Conservation (phyloP, 2,113 vertebrate genomes). For the Neodontobutis hainanensis region DNA sequence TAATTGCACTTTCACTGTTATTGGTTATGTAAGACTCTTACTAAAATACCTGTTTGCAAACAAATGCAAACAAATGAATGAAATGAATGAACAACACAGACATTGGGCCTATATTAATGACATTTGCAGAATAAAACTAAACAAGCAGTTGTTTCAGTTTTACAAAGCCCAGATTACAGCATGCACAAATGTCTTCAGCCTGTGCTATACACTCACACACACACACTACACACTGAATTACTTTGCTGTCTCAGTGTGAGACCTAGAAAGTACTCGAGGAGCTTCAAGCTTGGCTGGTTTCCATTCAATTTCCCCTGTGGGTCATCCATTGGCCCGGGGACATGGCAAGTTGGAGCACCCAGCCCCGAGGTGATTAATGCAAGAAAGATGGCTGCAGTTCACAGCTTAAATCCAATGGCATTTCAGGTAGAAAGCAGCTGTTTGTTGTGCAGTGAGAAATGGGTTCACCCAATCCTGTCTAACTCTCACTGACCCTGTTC, state of each 20-base stretch:
- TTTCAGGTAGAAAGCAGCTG: constrained; percentile 69
- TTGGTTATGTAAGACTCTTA: no score
- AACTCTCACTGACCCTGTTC: constrained; percentile 1
- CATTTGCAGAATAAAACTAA: constrained; percentile 8
- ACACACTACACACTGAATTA: constrained; percentile 43
- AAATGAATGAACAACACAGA: background rate
- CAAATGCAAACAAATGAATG: constrained; percentile 1
- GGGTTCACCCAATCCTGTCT: constrained; percentile 58
- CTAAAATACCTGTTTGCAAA: no score
- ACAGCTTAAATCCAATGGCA: constrained; percentile 73
- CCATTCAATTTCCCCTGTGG: constrained; percentile 78
- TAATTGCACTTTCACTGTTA: no score
- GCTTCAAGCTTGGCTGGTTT: constrained; percentile 66
- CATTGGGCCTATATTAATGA: background rate
- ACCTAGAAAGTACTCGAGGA: constrained; percentile 60
- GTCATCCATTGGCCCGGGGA: constrained; percentile 71
- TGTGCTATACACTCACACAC: constrained; percentile 3
- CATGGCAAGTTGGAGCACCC: constrained; percentile 51
- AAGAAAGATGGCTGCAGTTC: constrained; percentile 72
- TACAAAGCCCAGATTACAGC: constrained; percentile 20
- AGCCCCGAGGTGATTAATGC: constrained; percentile 74
- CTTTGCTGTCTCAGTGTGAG: constrained; percentile 37
- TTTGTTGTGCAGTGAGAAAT: constrained; percentile 78
- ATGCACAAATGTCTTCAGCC: constrained; percentile 9
- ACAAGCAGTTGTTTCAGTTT: background rate